Base-by-base conservation (phyloP, 2,113 vertebrate genomes). In the Labeo catla region DNA sequence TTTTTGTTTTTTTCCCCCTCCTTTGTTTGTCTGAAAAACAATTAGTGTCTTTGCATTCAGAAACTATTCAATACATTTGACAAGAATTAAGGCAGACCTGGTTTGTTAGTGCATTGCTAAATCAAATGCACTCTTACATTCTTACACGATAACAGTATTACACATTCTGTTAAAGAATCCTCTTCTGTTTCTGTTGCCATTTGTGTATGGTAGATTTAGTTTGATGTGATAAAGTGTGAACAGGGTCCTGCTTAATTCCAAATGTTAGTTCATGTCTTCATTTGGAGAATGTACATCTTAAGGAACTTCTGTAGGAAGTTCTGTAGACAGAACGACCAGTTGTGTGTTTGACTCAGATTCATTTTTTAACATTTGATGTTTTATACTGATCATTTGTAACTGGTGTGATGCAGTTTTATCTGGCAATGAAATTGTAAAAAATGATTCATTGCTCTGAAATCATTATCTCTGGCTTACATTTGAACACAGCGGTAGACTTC, bases 1-100 rank as follows among this genome's bases (percentile, higher is more conserved):
- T 68, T 66, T 45, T 34, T 45, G n/a, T n/a, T n/a, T n/a, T n/a
- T n/a, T n/a, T n/a, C n/a, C n/a, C 13, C 73, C 36, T 39, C 21
- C 21, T 0, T 5, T 61, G 21, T 59, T 72, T 88, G 45, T 88
- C 23, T 36, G 49, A 49, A 84, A 78, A 83, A 88, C 84, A 88
- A 83, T 83, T 83, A 88, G 84, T 34, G 52, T 10, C 63, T 86
- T 68, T 73, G 74, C 77, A 68, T 61, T 39, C 50, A 72, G 52
- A 15, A 36, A 10, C 66, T 7, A 81, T 49, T 85, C 70, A 39
- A 77, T 82, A 82, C 34, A 11, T 72, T 23, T 65, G 66, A 47
- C 65, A 12, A 76, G 86, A 63, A 88, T 79, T 86, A 88, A 86
- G 73, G 84, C 15, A 5, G 78, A 23, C 10, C 4, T 0, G 0